Evolutionary conservation across 2,113 vertebrate genomes (phyloP), one percentile per base, ranked within the genome.

Genomic region (Oxygymnocypris stewartii): DNA sequence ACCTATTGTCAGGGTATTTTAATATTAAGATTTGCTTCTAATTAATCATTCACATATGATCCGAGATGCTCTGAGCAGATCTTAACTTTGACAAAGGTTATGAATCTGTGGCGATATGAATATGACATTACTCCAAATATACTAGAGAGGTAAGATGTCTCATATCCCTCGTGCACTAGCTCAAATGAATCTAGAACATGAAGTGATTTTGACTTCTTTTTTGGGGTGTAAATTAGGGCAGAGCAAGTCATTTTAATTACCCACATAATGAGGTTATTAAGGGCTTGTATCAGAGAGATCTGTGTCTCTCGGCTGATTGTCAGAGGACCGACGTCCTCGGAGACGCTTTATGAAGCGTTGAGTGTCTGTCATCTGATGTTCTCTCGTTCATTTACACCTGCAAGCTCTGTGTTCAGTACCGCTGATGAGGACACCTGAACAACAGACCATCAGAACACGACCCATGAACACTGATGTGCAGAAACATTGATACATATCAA

Each of bases 101-200:
- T 92, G 87, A 0, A 98, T 99, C 85, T 98, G 86, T 94, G 93
- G 90, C 96, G 97, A 42, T 99, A 97, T 0, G 95, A 98, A 91
- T 86, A 87, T 0, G 97, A 98, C 89, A 98, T 98, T 88, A 98
- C 97, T 85, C 97, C 97, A 49, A 97, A 99, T 54, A 92, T 99
- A 61, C 90, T 98, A 40, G 97, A 99, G 96, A 99, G 96, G 97
- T 97, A 88, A 88, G 89, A 6, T 42, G 10, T 1, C 42, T 6
- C 20, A 18, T 79, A 2, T n/a, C 42, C 54, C 54, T 54, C 4
- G 47, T n/a, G 61, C 4, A 73, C 65, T 54, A 11, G 25, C 31
- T 76, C 31, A 54, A 1, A 73, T 23, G 5, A 83, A 51, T 42
- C 61, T 84, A 10, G 78, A 79, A 61, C 78, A 59, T 59, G 28